These are phyloP conservation scores for Pelagia noctiluca DNA, from an alignment of 30 jellyfish, hydroid and myxozoan species.

Conservation along the genomic window DNA sequence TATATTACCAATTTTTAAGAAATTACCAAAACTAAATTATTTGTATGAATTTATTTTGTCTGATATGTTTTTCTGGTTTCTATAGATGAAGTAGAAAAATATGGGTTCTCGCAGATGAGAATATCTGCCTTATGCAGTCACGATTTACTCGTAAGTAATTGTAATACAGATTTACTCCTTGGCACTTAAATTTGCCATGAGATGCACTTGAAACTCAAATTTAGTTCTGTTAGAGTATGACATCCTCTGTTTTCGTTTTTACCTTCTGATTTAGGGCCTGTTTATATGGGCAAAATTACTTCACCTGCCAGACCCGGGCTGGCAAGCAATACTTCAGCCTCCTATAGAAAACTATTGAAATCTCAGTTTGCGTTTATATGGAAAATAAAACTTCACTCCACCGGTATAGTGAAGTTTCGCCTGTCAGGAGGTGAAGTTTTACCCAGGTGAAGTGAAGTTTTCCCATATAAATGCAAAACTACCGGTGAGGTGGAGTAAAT, in stretches of 20 bases:
- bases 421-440: too few species aligned
- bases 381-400: too few species aligned
- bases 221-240: too few species aligned
- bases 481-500: too few species aligned
- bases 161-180: not conserved
- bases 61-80: not conserved
- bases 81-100: constrained; percentile 68
- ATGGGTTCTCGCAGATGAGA: constrained; percentile 88
- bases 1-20: not conserved
- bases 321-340: not conserved
- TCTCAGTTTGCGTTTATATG: too few species aligned
- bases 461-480: too few species aligned
- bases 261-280: not conserved
- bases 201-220: not conserved
- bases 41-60: not conserved
- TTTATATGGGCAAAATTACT: not conserved
- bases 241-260: not conserved
- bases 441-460: too few species aligned
- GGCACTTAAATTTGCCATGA: not conserved
- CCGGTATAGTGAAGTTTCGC: too few species aligned
- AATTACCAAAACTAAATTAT: too few species aligned
- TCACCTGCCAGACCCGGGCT: not conserved
- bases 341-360: too few species aligned
- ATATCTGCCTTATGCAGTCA: constrained; percentile 79
- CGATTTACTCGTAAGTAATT: constrained; percentile 71